phyloP scores from a whole-genome alignment of 2,113 vertebrate genomes.

The Rhynchomys soricoides region DNA sequence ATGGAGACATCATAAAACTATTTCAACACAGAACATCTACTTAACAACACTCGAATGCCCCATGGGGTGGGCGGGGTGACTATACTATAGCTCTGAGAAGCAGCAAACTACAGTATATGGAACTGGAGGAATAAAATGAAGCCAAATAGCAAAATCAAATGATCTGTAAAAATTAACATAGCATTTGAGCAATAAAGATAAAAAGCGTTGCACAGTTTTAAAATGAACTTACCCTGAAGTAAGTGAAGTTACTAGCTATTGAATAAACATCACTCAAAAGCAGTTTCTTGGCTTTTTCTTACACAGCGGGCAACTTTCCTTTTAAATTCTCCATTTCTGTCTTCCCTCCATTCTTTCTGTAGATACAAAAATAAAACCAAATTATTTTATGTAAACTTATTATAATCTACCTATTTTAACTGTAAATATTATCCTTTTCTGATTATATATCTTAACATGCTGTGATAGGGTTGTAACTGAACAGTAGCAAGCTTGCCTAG shows the following conservation, averaged over 20 bases:
- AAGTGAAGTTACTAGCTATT: conserved; percentile 94
- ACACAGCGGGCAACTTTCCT: conserved; percentile 99
- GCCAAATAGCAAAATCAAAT: not conserved
- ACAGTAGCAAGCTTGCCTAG: not conserved
- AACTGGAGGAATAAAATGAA: not conserved
- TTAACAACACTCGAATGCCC: not conserved
- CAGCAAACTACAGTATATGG: not conserved
- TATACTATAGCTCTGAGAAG: not conserved
- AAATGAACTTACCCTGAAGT: conserved; percentile 94
- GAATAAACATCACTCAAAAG: conserved; percentile 97
- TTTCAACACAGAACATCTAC: not conserved
- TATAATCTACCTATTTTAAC: conserved; percentile 25
- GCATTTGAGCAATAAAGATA: not conserved
- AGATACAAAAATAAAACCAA: conserved; percentile 66
- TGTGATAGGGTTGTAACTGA: not conserved
- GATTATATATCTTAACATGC: not conserved
- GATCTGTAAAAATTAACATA: not conserved
- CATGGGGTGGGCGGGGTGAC: too few relatives aligned
- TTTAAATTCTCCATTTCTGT: conserved; percentile 99
- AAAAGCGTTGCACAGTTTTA: conserved; percentile 3
- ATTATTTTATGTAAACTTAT: conserved; percentile 38
- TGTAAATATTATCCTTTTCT: conserved; percentile 10
- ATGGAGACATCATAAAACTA: not conserved
- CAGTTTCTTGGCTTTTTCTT: conserved; percentile 99
- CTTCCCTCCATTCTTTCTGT: conserved; percentile 99